Percentiles rank a stretch among this genome's conserved stretches.
These are phyloP conservation scores for Porites divaricata DNA, from an alignment of 92 coral and sea anemone species.

Conservation along the genomic window DNA sequence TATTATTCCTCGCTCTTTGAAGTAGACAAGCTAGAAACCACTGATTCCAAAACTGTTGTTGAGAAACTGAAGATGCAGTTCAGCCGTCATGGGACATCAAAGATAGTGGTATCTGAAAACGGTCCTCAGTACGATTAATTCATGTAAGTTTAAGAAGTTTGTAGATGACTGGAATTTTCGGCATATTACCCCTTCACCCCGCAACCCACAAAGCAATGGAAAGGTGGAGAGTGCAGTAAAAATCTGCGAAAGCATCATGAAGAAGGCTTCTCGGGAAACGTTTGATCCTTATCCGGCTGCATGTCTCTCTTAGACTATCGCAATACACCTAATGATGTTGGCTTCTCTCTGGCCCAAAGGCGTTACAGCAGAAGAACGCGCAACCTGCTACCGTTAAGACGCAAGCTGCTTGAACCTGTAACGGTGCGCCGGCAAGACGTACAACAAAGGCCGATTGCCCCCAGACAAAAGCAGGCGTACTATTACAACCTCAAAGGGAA, in stretches of 20 bases:
- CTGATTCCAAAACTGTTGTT: too few species aligned
- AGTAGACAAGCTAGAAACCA: too few species aligned
- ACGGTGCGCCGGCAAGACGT: constrained; percentile 22
- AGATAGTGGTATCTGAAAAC: too few species aligned
- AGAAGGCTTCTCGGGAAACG: constrained; percentile 31
- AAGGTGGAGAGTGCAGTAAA: constrained; percentile 36
- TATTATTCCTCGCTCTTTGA: too few species aligned
- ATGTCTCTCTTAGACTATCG: constrained; percentile 45
- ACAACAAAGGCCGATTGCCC: neutral
- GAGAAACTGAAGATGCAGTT: too few species aligned
- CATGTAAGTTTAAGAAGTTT: too few species aligned
- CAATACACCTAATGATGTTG: constrained; percentile 31
- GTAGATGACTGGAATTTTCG: neutral
- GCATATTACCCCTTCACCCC: constrained; percentile 29
- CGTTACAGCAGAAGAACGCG: constrained; percentile 25
- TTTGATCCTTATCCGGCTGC: constrained; percentile 41
- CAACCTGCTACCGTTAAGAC: constrained; percentile 27
- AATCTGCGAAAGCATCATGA: constrained; percentile 41
- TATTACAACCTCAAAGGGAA: constrained; percentile 41
- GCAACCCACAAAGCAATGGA: constrained; percentile 21
- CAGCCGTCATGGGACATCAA: too few species aligned
- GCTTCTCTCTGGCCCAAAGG: constrained; percentile 8
- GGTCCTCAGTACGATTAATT: too few species aligned
- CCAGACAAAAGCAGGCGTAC: constrained; percentile 33
- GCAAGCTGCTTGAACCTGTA: constrained; percentile 15